Evolutionary conservation across 2,797 vertebrate species (phyloP), one percentile per base, ranked within the genome.

Genomic region (Sebastes trivittatus): DNA sequence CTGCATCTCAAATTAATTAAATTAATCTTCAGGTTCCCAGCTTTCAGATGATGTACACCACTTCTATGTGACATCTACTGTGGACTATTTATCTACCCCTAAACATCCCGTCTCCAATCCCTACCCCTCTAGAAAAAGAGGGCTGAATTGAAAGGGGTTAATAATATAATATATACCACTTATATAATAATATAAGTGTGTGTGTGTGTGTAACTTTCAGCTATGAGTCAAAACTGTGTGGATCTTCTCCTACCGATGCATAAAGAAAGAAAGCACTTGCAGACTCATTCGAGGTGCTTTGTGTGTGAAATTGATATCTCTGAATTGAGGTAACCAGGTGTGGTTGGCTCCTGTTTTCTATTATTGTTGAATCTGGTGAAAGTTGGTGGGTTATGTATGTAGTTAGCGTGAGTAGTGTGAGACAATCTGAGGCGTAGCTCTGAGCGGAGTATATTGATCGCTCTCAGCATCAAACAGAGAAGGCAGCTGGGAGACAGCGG

Each of bases 401-500:
- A 75, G 84, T 77, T 79, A 71, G 66, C 22, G 8, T 52, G 88
- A 75, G 63, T 68, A 42, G 80, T 64, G 58, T 30, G 72, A 85
- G 89, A 82, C 74, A 46, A 54, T 86, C 69, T 20, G 56, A 78
- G 69, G 74, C 61, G 25, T 61, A 75, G 85, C 81, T 87, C 55
- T 36, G 77, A 85, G 87, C 59, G 80, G 79, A 85, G 67, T 68
- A 29, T 91, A 94, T 93, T 67, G 90, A 95, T 94, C 36, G 79
- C 76, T 70, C 78, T 16, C 79, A 82, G 91, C 88, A 89, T 93
- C 92, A 92, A 93, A 94, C 86, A 69, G 80, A 25, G 76, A 29
- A 78, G 62, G 77, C 92, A 92, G 91, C 93, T 91, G 94, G 88
- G 79, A 89, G 91, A 83, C 85, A 36, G 88, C 58, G 29, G 87